Evolutionary conservation across 1,140 invertebrate species (phyloP).

Genomic region (Heliothis virescens): DNA sequence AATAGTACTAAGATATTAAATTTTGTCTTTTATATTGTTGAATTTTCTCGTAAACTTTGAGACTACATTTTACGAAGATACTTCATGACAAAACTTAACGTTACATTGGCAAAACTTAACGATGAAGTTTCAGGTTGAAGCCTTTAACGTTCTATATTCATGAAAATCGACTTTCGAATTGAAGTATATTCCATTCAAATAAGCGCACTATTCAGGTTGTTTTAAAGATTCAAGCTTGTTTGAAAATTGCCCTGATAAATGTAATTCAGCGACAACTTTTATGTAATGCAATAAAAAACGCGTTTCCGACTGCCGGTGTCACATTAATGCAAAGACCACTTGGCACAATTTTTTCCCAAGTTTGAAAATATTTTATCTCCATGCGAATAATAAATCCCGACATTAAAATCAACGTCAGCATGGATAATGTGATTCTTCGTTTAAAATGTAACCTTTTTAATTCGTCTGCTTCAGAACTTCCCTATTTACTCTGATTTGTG

Average conservation of each 20-base stretch:
- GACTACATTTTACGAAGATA: conserved; percentile 23
- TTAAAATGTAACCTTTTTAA: conserved; percentile 38
- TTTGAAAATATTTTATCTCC: conserved; percentile 34
- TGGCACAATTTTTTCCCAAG: conserved; percentile 7
- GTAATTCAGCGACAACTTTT: too few species aligned
- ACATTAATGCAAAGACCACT: conserved; percentile 34
- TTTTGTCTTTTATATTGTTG: not conserved
- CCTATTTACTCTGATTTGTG: conserved; percentile 3
- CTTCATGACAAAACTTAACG: conserved; percentile 33
- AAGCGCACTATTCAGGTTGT: conserved; percentile 7
- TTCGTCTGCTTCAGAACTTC: not conserved
- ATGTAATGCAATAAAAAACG: not conserved
- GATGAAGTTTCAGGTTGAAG: conserved; percentile 24
- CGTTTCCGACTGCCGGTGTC: conserved; percentile 7
- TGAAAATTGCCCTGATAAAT: too few species aligned
- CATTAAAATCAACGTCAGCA: conserved; percentile 32
- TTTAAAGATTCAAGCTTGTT: not conserved
- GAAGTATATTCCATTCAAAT: conserved; percentile 1
- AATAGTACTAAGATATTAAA: not conserved
- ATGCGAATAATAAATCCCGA: conserved; percentile 31
- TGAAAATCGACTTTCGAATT: conserved; percentile 8
- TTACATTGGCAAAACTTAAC: conserved; percentile 30
- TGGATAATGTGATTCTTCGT: conserved; percentile 21
- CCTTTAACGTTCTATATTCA: conserved; percentile 4
- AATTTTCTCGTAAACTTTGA: conserved; percentile 10